Base-by-base conservation (phyloP, 2,113 vertebrate species). In the Tragelaphus imberbis region DNA sequence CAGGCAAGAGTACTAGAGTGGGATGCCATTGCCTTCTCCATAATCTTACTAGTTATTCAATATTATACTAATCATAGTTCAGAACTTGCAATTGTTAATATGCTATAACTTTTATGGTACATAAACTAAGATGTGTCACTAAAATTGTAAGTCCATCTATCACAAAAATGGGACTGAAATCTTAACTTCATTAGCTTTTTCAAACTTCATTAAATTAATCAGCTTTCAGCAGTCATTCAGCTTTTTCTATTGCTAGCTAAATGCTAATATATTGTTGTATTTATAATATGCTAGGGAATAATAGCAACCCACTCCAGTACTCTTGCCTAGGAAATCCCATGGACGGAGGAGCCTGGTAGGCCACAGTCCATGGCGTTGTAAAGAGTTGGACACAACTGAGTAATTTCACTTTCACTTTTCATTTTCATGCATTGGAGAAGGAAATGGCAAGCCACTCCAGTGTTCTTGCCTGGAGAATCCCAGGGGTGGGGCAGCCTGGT, bases 161-260 rank as follows among this genome's bases (percentile, higher is more conserved):
- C 11, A 49, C 23, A 63, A 71, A 90, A 90, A 90, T 55, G 25
- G 17, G 25, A 85, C 8, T 33, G 36, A 86, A 82, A 19, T 59
- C 19, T 93, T 75, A 71, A 85, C 30, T 36, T 51, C 17, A 81
- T 55, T 90, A 95, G 25, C 12, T 16, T 90, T 87, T 97, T 59
- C 51, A 58, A 85, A 85, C 12, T 75, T 86, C 30, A 49, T 36
- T 82, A 47, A 79, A 79, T 36, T 58, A 85, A 86, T 85, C 2
- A 75, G 49, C 1, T 86, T 86, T 86, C 30, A 75, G 75, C 0
- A 90, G 61, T 40, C 2, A 2, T 40, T 71, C 47, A 61, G 33
- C 5, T 56, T 86, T 61, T 61, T 71, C 6, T 61, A 75, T 3
- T 89, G n/a, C 82, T 28, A 68, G 15, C 30, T 90, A 80, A 88